Evolutionary conservation across 2,888 invertebrate species (phyloP).

Genomic region (Microctonus aethiopoides): DNA sequence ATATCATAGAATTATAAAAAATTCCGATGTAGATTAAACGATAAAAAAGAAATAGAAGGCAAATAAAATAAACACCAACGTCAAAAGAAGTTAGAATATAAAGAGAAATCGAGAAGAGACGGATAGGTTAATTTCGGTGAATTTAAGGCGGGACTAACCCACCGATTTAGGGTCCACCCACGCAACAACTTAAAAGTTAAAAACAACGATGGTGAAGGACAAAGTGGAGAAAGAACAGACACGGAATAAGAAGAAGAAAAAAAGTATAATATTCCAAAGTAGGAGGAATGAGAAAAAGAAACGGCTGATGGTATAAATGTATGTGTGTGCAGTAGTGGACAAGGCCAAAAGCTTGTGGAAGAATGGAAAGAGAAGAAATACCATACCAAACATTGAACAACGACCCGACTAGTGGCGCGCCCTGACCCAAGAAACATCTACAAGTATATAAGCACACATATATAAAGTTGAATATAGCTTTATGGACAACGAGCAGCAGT

Average conservation of each 20-base stretch:
- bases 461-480: not conserved
- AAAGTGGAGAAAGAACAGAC: not conserved
- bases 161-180: slow-evolving; percentile 58
- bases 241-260: not conserved
- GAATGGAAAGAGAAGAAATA: slow-evolving; percentile 13
- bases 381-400: not conserved
- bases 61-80: not conserved
- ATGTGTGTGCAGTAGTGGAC: too few species aligned
- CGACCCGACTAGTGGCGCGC: slow-evolving; percentile 36
- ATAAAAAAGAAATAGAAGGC: not conserved
- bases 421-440: slow-evolving; percentile 15
- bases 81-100: not conserved
- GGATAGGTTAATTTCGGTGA: slow-evolving; percentile 14
- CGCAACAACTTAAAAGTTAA: too few species aligned
- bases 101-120: not conserved
- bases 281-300: not conserved
- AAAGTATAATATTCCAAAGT: too few species aligned
- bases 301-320: not conserved
- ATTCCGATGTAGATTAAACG: not conserved
- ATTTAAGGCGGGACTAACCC: slow-evolving; percentile 45
- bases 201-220: not conserved
- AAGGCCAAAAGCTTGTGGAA: not conserved
- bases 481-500: not conserved
- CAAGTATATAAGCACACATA: too few species aligned
- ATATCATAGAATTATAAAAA: not conserved